Evolutionary conservation across 1,140 invertebrate species (phyloP), one percentile per base, ranked within the genome.

Genomic region (Tetragonula clypearis): DNA sequence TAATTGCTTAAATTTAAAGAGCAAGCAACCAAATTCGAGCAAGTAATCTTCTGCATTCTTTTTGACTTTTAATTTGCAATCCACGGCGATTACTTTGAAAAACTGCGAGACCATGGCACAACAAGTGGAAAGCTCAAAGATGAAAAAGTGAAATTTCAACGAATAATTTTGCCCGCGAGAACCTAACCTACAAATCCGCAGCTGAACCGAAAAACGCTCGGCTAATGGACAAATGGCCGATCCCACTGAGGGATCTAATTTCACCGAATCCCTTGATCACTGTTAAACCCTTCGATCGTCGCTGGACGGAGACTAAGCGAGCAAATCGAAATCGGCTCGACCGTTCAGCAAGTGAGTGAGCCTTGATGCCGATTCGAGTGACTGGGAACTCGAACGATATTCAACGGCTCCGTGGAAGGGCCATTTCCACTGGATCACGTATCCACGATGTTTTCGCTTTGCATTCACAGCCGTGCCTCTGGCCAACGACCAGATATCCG

Each of bases 391-490:
- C 35, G 69, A n/a, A 23, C 4, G 49, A 49, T 49, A 71, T 80
- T 58, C 66, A 58, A 58, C 55, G 17, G 30, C 35, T 17, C 30
- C 49, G 1, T 56, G 17, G 78, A 79, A 65, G 77, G 15, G 21
- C 65, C 26, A 17, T 65, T 30, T 4, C 19, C 12, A 5, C 6
- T 14, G 30, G 66, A 19, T 58, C 66, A 35, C 68, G 79, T 58
- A 80, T 72, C 79, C 41, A 23, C 55, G 11, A 9, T 35, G 79
- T 72, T 72, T 26, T 69, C 79, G 79, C 35, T 80, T 80, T 80
- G 68, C 68, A 80, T 80, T 80, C 79, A 80, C 72, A 56, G 55
- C 35, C 79, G 3, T 30, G 3, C 35, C 41, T 49, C 41, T 12
- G 35, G 30, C 30, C 68, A 72, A 41, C 69, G 72, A 1, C 79